Base-by-base conservation (phyloP, 2,797 vertebrate species). In the Gymnothorax javanicus region DNA sequence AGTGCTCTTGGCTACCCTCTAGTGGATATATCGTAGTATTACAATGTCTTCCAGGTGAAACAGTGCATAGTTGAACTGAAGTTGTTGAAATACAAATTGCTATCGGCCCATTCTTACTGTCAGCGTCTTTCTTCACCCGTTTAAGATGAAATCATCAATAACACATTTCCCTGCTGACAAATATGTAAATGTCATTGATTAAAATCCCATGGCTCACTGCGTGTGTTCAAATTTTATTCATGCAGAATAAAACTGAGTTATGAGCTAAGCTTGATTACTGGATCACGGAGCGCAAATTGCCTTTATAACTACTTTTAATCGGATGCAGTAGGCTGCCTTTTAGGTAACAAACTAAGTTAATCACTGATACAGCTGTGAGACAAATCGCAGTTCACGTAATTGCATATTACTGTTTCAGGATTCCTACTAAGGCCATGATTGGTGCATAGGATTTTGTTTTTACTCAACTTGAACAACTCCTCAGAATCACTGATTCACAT, bases 1-100 rank as follows among this genome's bases (percentile, higher is more conserved):
- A 17, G 91, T 92, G 92, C 94, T 93, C 94, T 93, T 92, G 91
- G 87, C 93, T 94, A 91, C 93, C 50, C 95, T 96, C 95, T 95
- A 94, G 95, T 94, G 96, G 94, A 77, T 6, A 20, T 85, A 86
- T 85, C 17, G 0, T 1, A 67, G 89, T 83, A 89, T 33, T 86
- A 85, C 93, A 91, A 17, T 88, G 88, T 64, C 60, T 75, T 43
- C 25, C 17, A 25, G 50, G 12, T 54, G 17, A 71, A 6, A 59
- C 25, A 60, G 7, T n/a, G 23, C 50, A 56, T 9, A 54, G 12
- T n/a, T 81, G 20, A 56, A 81, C 50, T 56, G 20, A 81, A 81
- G 20, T 56, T 52, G 56, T 56, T n/a, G 15, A 23, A 7, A 23
- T 54, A 56, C 2, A 7, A 20, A 54, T 20, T 17, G 50, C 52